Percentiles rank a stretch among this genome's conserved stretches.
Conservation (phyloP, 2,113 vertebrate genomes). For the human region GRCh38 chr14:78667001-78667500, state of each 20-base stretch:
- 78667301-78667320: background rate
- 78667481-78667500: slow-evolving; percentile 19
- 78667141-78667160: background rate
- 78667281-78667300: background rate
- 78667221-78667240: background rate
- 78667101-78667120: background rate
- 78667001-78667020: background rate
- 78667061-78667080: background rate
- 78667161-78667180: background rate
- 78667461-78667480: background rate
- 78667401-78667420: background rate
- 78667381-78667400: background rate
- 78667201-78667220: background rate
- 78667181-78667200: background rate
- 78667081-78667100: background rate
- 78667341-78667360: background rate
- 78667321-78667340: background rate
- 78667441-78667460: background rate
- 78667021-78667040: background rate
- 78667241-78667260: background rate
- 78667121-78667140: background rate
- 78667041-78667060: background rate
- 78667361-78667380: background rate
- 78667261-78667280: background rate
- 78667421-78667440: background rate